phyloP scores from a whole-genome alignment of 2,888 invertebrate genomes.

The Eristalis tenax region DNA sequence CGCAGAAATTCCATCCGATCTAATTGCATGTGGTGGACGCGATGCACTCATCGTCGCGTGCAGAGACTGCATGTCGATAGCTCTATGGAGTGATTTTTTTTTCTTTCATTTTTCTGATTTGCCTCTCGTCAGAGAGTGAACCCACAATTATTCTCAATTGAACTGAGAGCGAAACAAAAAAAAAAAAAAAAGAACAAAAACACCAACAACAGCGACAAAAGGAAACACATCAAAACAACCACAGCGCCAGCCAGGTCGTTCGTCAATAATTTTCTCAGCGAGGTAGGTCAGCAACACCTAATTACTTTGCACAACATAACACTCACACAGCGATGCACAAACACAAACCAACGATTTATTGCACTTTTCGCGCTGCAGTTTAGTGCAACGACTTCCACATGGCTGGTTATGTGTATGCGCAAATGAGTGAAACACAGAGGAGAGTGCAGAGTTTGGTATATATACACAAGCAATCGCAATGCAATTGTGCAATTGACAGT shows the following conservation, averaged over 20 bases:
- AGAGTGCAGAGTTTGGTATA: constrained; percentile 19
- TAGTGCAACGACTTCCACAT: constrained; percentile 27
- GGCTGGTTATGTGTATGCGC: constrained; percentile 19
- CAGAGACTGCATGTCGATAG: constrained; percentile 37
- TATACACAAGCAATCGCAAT: constrained; percentile 17
- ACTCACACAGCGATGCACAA: constrained; percentile 16
- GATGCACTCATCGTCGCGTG: constrained; percentile 39
- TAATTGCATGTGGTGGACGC: constrained; percentile 38
- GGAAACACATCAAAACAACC: constrained; percentile 22
- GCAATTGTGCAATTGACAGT: constrained; percentile 40
- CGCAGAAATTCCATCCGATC: constrained; percentile 21
- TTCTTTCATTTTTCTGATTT: constrained; percentile 6
- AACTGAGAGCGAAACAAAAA: constrained; percentile 8
- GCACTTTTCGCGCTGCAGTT: constrained; percentile 63
- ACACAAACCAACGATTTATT: constrained; percentile 21
- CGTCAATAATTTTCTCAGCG: constrained; percentile 58
- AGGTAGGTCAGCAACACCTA: constrained; percentile 69
- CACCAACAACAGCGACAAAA: constrained; percentile 3
- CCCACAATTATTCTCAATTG: constrained; percentile 51
- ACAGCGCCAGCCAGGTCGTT: constrained; percentile 36
- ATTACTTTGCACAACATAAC: constrained; percentile 50
- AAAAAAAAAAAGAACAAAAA: not conserved
- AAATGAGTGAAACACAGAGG: constrained; percentile 42
- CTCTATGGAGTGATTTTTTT: constrained; percentile 28
- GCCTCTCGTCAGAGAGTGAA: constrained; percentile 9